Percentiles rank a stretch among this genome's conserved stretches.
Conservation (phyloP, 2,113 vertebrate genomes). For the Psittacula cyanocephala region DNA sequence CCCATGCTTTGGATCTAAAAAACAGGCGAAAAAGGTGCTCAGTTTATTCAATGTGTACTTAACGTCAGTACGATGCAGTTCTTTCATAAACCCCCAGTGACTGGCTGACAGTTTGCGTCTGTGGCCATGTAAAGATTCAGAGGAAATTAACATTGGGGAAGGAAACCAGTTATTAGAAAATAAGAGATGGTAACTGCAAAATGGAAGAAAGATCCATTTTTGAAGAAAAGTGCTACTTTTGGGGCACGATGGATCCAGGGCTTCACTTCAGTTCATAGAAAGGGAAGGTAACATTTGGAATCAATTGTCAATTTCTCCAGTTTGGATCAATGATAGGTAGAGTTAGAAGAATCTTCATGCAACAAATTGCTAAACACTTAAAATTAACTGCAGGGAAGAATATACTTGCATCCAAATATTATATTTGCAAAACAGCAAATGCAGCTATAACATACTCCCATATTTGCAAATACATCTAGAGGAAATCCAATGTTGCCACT, state of each 20-base stretch:
- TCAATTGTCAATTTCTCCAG: not conserved
- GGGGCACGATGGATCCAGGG: not conserved
- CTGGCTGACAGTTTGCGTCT: not conserved
- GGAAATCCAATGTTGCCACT: not conserved
- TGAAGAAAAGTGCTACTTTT: not conserved
- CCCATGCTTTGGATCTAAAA: conserved; percentile 76
- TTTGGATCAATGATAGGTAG: not conserved
- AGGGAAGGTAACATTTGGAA: not conserved
- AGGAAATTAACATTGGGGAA: not conserved
- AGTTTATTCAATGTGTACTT: not conserved
- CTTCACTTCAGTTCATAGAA: not conserved
- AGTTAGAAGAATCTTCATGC: not conserved
- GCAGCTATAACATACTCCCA: not conserved
- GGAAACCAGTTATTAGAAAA: not conserved
- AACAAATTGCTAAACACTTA: not conserved
- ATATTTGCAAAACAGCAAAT: not conserved
- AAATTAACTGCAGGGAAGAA: not conserved
- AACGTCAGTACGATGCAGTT: not conserved
- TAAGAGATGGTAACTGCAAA: not conserved
- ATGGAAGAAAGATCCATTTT: not conserved
- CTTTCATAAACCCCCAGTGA: not conserved
- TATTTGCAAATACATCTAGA: not conserved
- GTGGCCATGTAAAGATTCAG: not conserved
- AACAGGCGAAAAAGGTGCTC: not conserved
- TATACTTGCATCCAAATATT: not conserved